Base-by-base conservation (phyloP, 2,888 invertebrate species). In the Epinotia ramella region DNA sequence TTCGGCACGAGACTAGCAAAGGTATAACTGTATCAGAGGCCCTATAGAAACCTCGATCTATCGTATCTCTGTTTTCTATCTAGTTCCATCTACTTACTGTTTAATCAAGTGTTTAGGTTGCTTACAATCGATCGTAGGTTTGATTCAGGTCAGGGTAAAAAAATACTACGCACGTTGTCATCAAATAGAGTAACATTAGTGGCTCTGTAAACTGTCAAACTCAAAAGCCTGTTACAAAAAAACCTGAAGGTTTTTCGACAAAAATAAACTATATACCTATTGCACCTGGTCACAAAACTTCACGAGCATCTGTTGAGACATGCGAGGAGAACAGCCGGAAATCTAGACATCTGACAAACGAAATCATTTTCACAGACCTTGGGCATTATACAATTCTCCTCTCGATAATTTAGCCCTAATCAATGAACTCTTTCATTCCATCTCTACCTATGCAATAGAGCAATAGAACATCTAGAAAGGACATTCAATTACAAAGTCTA, bases 21-120 rank as follows among this genome's bases (percentile, higher is more conserved):
- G 60, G 62, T 20, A 63, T 70, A 70, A 57, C 66, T 46, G 59
- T 69, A 64, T 59, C 57, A 13, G 59, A 62, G 11, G 40, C 57
- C 20, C 18, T 57, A n/a, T n/a, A 44, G 40, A 68, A 57, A 20
- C 18, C 18, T 57, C n/a, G n/a, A n/a, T n/a, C 53, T 33, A 40
- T n/a, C 11, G 13, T 18, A 20, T 6, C 53, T 53, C 53, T 53
- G 4, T 53, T 13, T 53, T 53, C n/a, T 53, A 53, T n/a, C 6
- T n/a, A 53, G 18, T 67, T 53, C 24, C 16, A 53, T 67, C 16
- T 11, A 9, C 11, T 53, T 11, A 9, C 11, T 53, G 53, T 56
- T 56, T 56, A 24, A 56, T 67, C 56, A 67, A 56, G 13, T 66
- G 18, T 59, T 53, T 46, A 40, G 46, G 18, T 44, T 3, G 18